These are phyloP conservation scores for Drosophila testacea DNA, from an alignment of 2,888 invertebrate species.

Conservation along the genomic window DNA sequence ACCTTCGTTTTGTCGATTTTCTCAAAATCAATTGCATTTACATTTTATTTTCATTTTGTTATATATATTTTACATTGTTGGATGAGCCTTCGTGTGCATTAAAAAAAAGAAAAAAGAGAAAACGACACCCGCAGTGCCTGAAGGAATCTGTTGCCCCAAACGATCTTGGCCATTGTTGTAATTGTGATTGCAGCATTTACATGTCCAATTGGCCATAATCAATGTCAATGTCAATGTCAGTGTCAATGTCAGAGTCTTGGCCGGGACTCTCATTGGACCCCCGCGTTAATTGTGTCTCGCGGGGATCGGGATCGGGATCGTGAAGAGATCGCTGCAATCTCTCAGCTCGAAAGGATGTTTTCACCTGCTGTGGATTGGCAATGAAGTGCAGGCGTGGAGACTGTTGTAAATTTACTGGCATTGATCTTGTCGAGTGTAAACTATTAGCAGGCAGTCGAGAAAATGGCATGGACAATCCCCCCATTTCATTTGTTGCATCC, in stretches of 20 bases:
- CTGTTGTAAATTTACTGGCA: slow-evolving; percentile 72
- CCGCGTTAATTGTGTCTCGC: slow-evolving; percentile 77
- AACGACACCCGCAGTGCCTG: slow-evolving; percentile 30
- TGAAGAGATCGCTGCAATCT: slow-evolving; percentile 38
- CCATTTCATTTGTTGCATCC: slow-evolving; percentile 33
- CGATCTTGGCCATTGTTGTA: slow-evolving; percentile 16
- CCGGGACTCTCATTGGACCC: slow-evolving; percentile 44
- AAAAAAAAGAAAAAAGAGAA: slow-evolving; percentile 14
- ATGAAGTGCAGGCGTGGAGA: slow-evolving; percentile 46
- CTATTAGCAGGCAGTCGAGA: slow-evolving; percentile 70
- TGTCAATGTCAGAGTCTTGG: slow-evolving; percentile 6
- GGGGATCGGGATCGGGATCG: slow-evolving; percentile 61
- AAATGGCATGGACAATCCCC: slow-evolving; percentile 13
- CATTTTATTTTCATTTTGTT: slow-evolving; percentile 36
- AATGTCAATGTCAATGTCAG: slow-evolving; percentile 52
- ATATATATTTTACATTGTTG: slow-evolving; percentile 40
- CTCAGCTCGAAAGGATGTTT: slow-evolving; percentile 53
- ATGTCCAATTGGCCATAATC: slow-evolving; percentile 66
- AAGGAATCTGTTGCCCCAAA: slow-evolving; percentile 37
- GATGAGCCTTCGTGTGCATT: slow-evolving; percentile 40
- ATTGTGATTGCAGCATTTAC: slow-evolving; percentile 56
- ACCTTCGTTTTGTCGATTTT: slow-evolving; percentile 63
- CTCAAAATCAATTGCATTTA: slow-evolving; percentile 74
- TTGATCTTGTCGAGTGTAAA: slow-evolving; percentile 82
- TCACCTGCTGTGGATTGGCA: slow-evolving; percentile 69